phyloP scores from a whole-genome alignment of 2,113 vertebrate genomes.

The Salvelinus sp. region DNA sequence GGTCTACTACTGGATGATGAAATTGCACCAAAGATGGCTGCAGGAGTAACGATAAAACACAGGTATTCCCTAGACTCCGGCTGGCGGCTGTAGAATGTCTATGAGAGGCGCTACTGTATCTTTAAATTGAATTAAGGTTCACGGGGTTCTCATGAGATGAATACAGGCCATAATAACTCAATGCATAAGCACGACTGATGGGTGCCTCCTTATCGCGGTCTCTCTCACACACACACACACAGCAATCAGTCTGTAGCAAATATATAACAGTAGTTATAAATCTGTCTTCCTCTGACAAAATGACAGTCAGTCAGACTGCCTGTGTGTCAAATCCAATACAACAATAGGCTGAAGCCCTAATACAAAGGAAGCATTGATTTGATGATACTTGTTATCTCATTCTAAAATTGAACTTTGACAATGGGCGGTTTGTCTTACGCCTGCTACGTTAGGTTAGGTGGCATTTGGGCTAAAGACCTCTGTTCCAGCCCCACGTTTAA shows the following conservation, averaged over 20 bases:
- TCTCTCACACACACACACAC: neutral
- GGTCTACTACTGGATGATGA: conserved; percentile 38
- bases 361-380: neutral
- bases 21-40: conserved; percentile 66
- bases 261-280: neutral
- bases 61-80: conserved; percentile 11
- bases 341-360: neutral
- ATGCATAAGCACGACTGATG: too few species aligned
- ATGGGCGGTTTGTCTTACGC: neutral
- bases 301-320: neutral
- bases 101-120: conserved; percentile 17
- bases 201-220: neutral
- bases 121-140: conserved; percentile 62
- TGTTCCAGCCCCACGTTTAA: conserved; percentile 43
- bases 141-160: conserved; percentile 47
- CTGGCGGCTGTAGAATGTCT: neutral
- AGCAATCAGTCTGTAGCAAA: neutral
- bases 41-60: conserved; percentile 35
- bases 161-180: neutral
- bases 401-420: conserved; percentile 62
- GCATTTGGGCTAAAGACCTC: conserved; percentile 49
- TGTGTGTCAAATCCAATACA: neutral
- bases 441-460: neutral
- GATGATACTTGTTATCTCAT: neutral
- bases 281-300: neutral